phyloP scores from a whole-genome alignment of 2,888 invertebrate genomes.

The Teleogryllus oceanicus region DNA sequence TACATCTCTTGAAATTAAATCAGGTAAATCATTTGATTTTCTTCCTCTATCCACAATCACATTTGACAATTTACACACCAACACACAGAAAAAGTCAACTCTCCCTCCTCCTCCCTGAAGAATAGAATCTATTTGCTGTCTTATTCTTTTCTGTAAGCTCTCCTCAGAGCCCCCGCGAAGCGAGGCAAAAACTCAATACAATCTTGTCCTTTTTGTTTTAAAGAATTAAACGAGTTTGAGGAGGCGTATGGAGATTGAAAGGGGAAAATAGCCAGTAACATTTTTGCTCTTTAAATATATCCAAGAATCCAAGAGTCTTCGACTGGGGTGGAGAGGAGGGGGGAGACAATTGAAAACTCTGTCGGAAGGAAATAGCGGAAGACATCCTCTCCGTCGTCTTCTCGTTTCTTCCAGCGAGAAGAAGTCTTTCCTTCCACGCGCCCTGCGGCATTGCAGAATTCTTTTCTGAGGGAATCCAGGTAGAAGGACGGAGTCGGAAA shows the following conservation, averaged over 20 bases:
- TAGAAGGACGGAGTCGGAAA: too few species aligned
- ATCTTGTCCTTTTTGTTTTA: constrained; percentile 28
- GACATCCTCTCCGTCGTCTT: too few species aligned
- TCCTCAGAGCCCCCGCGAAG: not conserved
- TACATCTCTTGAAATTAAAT: constrained; percentile 33
- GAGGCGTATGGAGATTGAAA: constrained; percentile 33
- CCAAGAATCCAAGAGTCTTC: constrained; percentile 4
- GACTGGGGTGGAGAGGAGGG: not conserved
- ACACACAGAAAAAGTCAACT: not conserved
- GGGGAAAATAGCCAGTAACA: constrained; percentile 26
- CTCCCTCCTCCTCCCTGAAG: not conserved
- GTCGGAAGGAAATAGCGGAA: constrained; percentile 19
- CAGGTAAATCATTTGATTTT: constrained; percentile 35
- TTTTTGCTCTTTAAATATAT: constrained; percentile 29
- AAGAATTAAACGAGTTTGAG: constrained; percentile 28
- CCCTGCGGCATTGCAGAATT: too few species aligned
- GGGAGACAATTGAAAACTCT: constrained; percentile 21
- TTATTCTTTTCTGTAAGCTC: constrained; percentile 19
- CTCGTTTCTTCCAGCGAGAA: too few species aligned
- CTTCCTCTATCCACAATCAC: constrained; percentile 26
- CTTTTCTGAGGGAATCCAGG: too few species aligned
- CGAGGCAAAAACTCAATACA: constrained; percentile 29
- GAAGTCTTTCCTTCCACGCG: too few species aligned
- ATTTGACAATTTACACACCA: constrained; percentile 20
- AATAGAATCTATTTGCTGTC: constrained; percentile 18